Evolutionary conservation across 2,797 vertebrate species (phyloP).

Genomic region (Rhinoraja longicauda): DNA sequence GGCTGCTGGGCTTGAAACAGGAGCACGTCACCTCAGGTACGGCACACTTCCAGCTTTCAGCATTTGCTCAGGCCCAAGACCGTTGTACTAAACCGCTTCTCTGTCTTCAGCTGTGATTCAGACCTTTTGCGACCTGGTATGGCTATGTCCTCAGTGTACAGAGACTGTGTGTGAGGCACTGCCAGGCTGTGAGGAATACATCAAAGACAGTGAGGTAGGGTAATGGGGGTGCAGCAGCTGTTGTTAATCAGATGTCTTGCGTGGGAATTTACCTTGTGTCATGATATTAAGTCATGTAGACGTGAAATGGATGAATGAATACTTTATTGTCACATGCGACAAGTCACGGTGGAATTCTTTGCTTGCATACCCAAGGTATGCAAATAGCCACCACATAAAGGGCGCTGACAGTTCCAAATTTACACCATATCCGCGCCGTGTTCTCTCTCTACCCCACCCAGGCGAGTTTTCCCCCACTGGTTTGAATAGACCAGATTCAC

Average conservation of each 20-base stretch:
- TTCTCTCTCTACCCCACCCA: too few species aligned
- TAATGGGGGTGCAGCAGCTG: neutral
- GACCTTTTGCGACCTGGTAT: constrained; percentile 82
- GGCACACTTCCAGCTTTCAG: neutral
- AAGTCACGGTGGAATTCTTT: too few species aligned
- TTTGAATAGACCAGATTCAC: too few species aligned
- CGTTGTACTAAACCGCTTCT: neutral
- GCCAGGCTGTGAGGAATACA: constrained; percentile 73
- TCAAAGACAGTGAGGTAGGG: constrained; percentile 83
- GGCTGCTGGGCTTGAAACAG: constrained; percentile 77
- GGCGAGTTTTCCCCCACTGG: too few species aligned
- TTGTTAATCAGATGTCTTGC: neutral
- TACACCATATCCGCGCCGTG: too few species aligned
- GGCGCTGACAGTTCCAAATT: too few species aligned
- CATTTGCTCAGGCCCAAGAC: neutral
- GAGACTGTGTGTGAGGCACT: constrained; percentile 71
- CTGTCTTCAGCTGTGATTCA: constrained; percentile 73
- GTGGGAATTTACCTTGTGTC: neutral
- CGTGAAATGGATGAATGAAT: too few species aligned
- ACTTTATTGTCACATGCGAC: too few species aligned
- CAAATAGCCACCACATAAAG: too few species aligned
- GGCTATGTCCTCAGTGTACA: constrained; percentile 82
- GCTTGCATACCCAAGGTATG: too few species aligned
- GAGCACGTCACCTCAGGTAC: constrained; percentile 93
- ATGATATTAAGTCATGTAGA: neutral